Conservation (phyloP, 2,888 invertebrate genomes). For the Antheraea assamensis region DNA sequence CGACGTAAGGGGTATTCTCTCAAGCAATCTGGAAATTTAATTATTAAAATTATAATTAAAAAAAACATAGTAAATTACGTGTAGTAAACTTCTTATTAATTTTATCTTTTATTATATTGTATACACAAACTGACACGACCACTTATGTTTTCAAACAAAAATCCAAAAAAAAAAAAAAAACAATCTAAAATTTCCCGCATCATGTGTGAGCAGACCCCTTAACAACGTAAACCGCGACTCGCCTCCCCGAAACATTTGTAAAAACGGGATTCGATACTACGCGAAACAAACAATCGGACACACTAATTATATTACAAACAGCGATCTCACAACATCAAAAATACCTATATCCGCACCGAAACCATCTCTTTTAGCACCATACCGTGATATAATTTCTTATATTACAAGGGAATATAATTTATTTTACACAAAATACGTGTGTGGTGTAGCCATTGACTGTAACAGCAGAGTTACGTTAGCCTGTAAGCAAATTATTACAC, state of each 20-base stretch:
- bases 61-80: no score
- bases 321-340: constrained; percentile 44
- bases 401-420: constrained; percentile 17
- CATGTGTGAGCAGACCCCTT: not conserved
- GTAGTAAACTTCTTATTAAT: no score
- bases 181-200: not conserved
- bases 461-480: no score
- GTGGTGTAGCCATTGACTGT: not conserved
- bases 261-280: not conserved
- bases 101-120: no score
- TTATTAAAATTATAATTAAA: not conserved
- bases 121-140: no score
- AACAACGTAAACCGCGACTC: not conserved
- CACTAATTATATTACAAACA: constrained; percentile 17
- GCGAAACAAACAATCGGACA: not conserved
- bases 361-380: constrained; percentile 47
- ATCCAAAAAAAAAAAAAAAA: not conserved
- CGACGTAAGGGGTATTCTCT: not conserved
- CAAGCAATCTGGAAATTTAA: not conserved
- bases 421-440: not conserved
- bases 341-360: constrained; percentile 23
- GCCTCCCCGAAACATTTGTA: not conserved
- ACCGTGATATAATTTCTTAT: constrained; percentile 48
- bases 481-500: not conserved
- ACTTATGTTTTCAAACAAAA: not conserved